Conservation (phyloP, 2,797 vertebrate genomes). For the Rhabdophis nuchalis region DNA sequence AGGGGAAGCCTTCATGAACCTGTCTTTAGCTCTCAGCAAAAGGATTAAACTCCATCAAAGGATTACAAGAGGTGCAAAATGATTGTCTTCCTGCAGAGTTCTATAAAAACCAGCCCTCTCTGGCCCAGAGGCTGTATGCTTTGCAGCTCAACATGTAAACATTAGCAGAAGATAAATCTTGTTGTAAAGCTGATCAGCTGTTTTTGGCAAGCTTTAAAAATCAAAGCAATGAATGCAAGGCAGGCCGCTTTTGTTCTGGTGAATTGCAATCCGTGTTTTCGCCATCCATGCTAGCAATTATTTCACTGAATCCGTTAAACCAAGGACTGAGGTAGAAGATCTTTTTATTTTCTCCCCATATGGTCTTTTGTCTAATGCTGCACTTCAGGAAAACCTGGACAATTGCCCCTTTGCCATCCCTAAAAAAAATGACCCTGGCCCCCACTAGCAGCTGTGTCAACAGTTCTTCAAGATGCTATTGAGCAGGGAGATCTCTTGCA, state of each 20-base stretch:
- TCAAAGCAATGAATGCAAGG: background rate
- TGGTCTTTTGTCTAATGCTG: background rate
- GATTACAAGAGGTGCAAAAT: background rate
- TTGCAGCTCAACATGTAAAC: background rate
- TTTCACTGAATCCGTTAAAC: background rate
- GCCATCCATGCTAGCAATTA: background rate
- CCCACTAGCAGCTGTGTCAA: constrained; percentile 19
- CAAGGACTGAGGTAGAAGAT: background rate
- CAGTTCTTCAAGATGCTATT: background rate
- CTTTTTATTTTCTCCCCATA: background rate
- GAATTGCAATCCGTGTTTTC: background rate
- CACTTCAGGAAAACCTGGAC: background rate
- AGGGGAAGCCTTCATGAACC: background rate
- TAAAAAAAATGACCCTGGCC: background rate
- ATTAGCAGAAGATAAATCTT: background rate
- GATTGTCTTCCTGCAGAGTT: background rate
- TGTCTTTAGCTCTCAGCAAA: background rate
- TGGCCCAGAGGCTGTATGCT: background rate
- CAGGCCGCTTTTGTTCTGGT: background rate
- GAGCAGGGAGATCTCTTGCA: background rate
- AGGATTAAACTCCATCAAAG: background rate
- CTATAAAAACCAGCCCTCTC: background rate
- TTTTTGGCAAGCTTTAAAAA: background rate
- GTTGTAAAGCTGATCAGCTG: background rate
- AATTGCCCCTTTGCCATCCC: background rate